phyloP scores from a whole-genome alignment of 2,797 vertebrate species.

The Simalia tracyae region DNA sequence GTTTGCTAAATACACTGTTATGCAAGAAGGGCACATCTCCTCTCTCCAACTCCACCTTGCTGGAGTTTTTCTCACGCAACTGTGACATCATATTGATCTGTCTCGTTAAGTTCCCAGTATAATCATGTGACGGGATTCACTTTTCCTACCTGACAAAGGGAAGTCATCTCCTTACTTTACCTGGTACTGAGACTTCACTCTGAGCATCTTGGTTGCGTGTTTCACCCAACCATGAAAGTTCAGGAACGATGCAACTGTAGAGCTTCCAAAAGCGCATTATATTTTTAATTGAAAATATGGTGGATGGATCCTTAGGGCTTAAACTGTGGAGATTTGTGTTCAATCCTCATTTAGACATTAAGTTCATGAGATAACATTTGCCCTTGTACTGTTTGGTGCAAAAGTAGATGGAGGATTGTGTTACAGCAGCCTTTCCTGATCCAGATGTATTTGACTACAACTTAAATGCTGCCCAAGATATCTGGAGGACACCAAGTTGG shows the following conservation, averaged over 20 bases:
- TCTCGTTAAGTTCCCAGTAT: not conserved
- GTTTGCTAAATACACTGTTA: not conserved
- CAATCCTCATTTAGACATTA: not conserved
- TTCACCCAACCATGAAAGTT: not conserved
- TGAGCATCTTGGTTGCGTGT: not conserved
- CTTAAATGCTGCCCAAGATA: too few species aligned
- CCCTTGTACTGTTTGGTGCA: too few species aligned
- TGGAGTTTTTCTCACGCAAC: not conserved
- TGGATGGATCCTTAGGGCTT: not conserved
- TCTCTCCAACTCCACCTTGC: too few species aligned
- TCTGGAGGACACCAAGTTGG: too few species aligned
- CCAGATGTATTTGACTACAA: too few species aligned
- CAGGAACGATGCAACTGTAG: not conserved
- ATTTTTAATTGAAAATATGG: too few species aligned
- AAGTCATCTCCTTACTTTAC: not conserved
- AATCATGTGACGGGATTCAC: not conserved
- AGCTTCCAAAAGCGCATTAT: too few species aligned
- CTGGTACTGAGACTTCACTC: not conserved
- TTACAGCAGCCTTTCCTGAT: too few species aligned
- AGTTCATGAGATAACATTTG: too few species aligned
- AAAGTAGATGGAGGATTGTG: too few species aligned
- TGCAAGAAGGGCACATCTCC: not conserved
- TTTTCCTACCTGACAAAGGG: not conserved
- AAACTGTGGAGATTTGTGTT: not conserved
- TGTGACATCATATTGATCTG: not conserved